Conservation (phyloP, 2,888 invertebrate genomes). For the Cephus spinipes region DNA sequence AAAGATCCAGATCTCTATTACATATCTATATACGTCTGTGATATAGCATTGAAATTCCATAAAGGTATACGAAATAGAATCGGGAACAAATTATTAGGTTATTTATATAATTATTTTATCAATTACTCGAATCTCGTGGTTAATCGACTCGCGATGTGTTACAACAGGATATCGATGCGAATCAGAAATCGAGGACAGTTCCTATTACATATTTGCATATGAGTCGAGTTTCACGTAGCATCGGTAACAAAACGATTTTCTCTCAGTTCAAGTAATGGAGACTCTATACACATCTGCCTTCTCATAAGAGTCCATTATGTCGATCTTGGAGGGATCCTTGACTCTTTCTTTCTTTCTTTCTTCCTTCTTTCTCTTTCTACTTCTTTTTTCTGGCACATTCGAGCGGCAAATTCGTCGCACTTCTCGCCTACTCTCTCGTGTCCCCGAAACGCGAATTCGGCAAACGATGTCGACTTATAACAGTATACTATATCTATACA, state of each 20-base stretch:
- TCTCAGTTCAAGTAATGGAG: conserved; percentile 24
- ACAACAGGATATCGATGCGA: conserved; percentile 24
- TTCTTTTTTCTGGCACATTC: neutral
- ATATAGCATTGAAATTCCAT: neutral
- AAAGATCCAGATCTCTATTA: neutral
- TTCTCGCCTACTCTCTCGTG: conserved; percentile 9
- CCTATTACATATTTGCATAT: conserved; percentile 21
- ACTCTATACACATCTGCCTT: conserved; percentile 9
- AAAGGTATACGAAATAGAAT: neutral
- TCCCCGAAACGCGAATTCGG: conserved; percentile 9
- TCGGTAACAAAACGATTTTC: conserved; percentile 33
- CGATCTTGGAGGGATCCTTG: neutral
- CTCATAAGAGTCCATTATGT: conserved; percentile 4
- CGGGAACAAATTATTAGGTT: neutral
- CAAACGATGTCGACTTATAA: conserved; percentile 7
- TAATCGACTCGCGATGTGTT: conserved; percentile 34
- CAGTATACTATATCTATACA: neutral
- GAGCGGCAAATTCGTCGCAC: neutral
- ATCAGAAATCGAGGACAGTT: conserved; percentile 24
- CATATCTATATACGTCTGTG: neutral
- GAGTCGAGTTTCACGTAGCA: neutral
- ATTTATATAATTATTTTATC: neutral
- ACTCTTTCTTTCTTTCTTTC: neutral
- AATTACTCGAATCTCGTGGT: neutral
- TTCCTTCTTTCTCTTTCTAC: neutral